A percentile compares a stretch with the other conserved stretches of the same genome.
phyloP scores from a whole-genome alignment of 2,113 vertebrate genomes.

The Pachypanchax playfairii region DNA sequence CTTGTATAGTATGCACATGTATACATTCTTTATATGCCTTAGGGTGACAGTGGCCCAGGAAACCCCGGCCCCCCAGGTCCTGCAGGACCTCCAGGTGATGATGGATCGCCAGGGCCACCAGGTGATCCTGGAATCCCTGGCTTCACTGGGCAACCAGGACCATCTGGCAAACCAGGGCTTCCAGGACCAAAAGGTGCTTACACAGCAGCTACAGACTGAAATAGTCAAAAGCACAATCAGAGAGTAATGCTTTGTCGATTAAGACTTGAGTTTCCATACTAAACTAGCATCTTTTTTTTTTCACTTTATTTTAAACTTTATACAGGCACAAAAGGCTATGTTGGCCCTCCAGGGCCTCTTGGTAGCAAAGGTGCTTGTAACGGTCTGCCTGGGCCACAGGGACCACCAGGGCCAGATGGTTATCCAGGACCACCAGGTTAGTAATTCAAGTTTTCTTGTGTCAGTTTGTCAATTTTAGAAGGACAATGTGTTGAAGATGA shows the following conservation, averaged over 20 bases:
- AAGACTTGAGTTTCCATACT: too few relatives aligned
- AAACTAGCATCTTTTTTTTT: too few relatives aligned
- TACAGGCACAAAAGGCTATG: slow-evolving; percentile 58
- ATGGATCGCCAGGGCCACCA: slow-evolving; percentile 62
- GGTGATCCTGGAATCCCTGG: slow-evolving; percentile 72
- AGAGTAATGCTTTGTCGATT: not conserved
- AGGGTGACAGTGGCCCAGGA: slow-evolving; percentile 67
- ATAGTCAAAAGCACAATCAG: not conserved
- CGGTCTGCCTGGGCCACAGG: slow-evolving; percentile 23
- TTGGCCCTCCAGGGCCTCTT: slow-evolving; percentile 41
- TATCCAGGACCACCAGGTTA: slow-evolving; percentile 60
- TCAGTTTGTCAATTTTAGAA: slow-evolving; percentile 4
- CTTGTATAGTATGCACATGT: not conserved
- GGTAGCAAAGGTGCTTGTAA: slow-evolving; percentile 48
- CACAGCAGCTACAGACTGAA: not conserved
- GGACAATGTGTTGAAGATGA: not conserved
- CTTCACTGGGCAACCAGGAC: slow-evolving; percentile 72
- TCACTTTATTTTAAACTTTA: slow-evolving; percentile 2
- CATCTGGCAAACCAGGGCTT: slow-evolving; percentile 61
- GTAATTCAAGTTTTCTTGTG: slow-evolving; percentile 14
- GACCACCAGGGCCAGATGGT: slow-evolving; percentile 57
- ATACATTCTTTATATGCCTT: slow-evolving; percentile 8
- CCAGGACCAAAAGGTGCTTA: slow-evolving; percentile 56
- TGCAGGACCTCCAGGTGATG: slow-evolving; percentile 42
- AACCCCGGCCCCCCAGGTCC: slow-evolving; percentile 63